These are phyloP conservation scores for Phalacrocorax carbo DNA, from an alignment of 2,113 vertebrate species.

Conservation along the genomic window DNA sequence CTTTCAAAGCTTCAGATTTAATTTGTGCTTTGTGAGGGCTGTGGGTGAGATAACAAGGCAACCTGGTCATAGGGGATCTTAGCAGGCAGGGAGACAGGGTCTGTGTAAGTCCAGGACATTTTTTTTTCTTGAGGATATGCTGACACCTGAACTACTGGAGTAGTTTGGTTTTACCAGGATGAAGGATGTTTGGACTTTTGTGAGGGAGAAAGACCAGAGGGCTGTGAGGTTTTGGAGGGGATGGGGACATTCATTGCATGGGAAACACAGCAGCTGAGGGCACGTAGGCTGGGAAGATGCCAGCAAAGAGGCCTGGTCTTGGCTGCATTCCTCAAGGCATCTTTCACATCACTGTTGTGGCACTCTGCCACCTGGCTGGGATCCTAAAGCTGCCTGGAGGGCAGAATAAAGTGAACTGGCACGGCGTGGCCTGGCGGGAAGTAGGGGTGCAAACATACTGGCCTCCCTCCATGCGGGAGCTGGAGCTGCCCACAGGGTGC, in stretches of 20 bases:
- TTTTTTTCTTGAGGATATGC: not conserved
- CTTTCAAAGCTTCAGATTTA: not conserved
- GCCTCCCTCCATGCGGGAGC: accelerated
- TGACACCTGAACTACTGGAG: not conserved
- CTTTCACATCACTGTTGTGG: not conserved
- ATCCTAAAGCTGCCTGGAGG: not conserved
- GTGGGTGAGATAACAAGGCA: not conserved
- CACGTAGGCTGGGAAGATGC: accelerated
- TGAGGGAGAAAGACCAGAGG: not conserved
- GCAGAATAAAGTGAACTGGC: not conserved
- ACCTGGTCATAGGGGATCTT: not conserved
- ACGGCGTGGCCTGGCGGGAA: accelerated
- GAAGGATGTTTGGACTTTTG: not conserved
- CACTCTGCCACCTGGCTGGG: not conserved
- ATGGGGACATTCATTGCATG: not conserved
- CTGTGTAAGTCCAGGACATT: not conserved
- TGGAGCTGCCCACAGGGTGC: accelerated
- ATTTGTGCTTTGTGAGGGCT: not conserved
- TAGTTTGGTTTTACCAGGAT: not conserved
- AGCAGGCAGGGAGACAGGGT: not conserved
- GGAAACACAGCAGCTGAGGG: not conserved
- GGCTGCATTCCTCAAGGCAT: not conserved
- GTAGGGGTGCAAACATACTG: accelerated
- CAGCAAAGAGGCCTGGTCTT: not conserved
- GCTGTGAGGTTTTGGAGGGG: not conserved